phyloP scores from a whole-genome alignment of 2,113 vertebrate genomes.

The Alethe castanea region DNA sequence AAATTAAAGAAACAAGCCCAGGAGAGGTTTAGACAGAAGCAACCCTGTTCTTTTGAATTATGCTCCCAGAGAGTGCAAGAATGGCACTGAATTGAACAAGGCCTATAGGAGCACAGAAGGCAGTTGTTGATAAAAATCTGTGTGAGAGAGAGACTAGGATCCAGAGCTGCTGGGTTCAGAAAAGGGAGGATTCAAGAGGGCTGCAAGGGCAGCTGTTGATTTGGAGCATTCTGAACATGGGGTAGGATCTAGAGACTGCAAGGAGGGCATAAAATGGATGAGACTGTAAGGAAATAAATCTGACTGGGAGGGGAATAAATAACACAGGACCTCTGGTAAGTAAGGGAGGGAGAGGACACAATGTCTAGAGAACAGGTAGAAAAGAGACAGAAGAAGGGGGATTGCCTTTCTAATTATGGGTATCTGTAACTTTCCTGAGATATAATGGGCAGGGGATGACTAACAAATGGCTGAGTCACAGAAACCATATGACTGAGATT shows the following conservation, averaged over 20 bases:
- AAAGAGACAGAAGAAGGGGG: background rate
- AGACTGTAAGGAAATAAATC: background rate
- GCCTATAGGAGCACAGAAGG: background rate
- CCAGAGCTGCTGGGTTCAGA: background rate
- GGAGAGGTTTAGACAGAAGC: background rate
- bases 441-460: conserved; percentile 50
- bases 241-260: background rate
- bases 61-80: background rate
- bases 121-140: background rate
- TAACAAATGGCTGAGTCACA: conserved; percentile 57
- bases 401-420: conserved; percentile 56
- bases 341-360: background rate
- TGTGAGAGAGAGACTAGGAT: background rate
- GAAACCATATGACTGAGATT: conserved; percentile 18
- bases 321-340: background rate
- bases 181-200: background rate
- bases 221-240: background rate
- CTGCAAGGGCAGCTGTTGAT: background rate
- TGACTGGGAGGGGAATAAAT: background rate
- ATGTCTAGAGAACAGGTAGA: background rate
- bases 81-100: background rate
- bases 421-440: conserved; percentile 44
- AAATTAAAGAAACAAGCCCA: background rate
- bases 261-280: background rate
- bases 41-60: background rate